A percentile compares a stretch with the other conserved stretches of the same genome.
Evolutionary conservation across 2,113 vertebrate genomes (phyloP).

Genomic region (Periophthalmus modestus): DNA sequence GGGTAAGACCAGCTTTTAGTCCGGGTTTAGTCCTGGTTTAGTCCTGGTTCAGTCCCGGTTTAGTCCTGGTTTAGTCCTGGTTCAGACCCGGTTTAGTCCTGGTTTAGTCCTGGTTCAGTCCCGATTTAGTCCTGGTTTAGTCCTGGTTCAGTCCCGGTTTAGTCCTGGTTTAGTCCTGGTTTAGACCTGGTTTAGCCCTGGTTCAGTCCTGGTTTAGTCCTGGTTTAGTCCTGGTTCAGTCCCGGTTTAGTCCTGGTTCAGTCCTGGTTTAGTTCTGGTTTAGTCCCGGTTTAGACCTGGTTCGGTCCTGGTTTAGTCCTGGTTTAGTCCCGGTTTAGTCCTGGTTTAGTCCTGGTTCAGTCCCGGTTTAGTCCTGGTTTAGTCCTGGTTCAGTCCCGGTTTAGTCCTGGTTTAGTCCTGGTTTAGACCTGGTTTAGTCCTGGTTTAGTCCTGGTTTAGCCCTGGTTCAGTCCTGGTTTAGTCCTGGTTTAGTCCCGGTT

Average conservation of each 20-base stretch:
- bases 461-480: background rate
- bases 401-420: conserved; percentile 63
- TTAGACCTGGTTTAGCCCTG: background rate
- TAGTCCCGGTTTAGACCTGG: background rate
- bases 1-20: conserved; percentile 62
- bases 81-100: background rate
- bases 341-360: background rate
- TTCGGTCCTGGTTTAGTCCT: too few relatives aligned
- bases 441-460: background rate
- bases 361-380: background rate
- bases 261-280: background rate
- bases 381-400: background rate
- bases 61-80: background rate
- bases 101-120: background rate
- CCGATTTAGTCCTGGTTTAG: background rate
- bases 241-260: background rate
- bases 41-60: background rate
- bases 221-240: background rate
- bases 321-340: background rate
- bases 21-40: background rate
- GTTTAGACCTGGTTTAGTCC: conserved; percentile 75
- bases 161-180: background rate
- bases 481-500: background rate
- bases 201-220: background rate
- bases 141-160: background rate